Percentiles rank a stretch among this genome's conserved stretches.
Evolutionary conservation across 2,797 vertebrate genomes (phyloP).

Genomic region (Sebastes oblongus): DNA sequence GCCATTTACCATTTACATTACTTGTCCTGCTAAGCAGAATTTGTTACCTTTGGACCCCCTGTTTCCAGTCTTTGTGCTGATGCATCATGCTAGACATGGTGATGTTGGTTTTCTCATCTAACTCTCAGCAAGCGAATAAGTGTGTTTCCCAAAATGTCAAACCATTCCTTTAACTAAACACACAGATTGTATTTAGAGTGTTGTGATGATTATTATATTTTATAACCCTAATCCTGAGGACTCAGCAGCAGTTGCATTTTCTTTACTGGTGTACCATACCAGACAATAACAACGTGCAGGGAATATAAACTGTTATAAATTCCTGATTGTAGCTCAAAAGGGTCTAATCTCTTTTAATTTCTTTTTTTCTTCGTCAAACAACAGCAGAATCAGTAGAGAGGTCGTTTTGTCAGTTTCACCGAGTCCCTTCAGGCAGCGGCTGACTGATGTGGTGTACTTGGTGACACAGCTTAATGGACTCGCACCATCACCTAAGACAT

Average conservation of each 20-base stretch:
- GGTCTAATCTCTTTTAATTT: constrained; percentile 12
- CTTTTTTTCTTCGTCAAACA: not conserved
- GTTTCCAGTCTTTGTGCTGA: too few relatives aligned
- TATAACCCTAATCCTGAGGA: not conserved
- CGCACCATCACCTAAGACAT: constrained; percentile 41
- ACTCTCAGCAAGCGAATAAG: not conserved
- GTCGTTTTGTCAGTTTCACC: constrained; percentile 19
- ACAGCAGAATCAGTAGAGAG: constrained; percentile 4
- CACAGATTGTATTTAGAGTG: too few relatives aligned
- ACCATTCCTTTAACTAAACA: not conserved
- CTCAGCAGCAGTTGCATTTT: not conserved
- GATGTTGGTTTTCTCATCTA: too few relatives aligned
- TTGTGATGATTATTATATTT: not conserved
- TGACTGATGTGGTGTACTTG: constrained; percentile 50
- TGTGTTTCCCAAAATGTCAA: not conserved
- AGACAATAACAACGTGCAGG: not conserved
- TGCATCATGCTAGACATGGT: too few relatives aligned
- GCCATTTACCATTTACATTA: too few relatives aligned
- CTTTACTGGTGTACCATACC: not conserved
- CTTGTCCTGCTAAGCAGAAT: too few relatives aligned
- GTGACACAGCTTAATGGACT: constrained; percentile 61
- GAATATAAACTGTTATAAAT: not conserved
- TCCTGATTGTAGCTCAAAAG: not conserved
- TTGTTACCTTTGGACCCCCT: too few relatives aligned
- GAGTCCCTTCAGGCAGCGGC: constrained; percentile 39